A percentile compares a stretch with the other conserved stretches of the same genome.
phyloP scores from a whole-genome alignment of 2,888 invertebrate species.

The Nematopogon swammerdamellus region DNA sequence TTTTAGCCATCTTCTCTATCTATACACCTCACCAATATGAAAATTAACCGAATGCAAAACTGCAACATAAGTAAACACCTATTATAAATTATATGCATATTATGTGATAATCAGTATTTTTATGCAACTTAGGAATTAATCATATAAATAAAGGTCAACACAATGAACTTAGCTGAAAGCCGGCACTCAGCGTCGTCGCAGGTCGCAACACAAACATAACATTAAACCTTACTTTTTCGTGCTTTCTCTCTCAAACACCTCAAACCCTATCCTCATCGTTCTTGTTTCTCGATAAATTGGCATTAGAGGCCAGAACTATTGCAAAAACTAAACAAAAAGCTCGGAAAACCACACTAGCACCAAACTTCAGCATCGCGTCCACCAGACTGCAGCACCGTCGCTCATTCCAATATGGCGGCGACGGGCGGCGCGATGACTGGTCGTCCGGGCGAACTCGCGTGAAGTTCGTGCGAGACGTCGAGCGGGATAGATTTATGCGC shows the following conservation, averaged over 20 bases:
- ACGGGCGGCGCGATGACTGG: conserved; percentile 32
- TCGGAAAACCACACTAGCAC: conserved; percentile 27
- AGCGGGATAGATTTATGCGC: conserved; percentile 50
- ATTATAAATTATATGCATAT: too few species aligned
- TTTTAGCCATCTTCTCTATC: too few species aligned
- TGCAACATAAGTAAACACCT: too few species aligned
- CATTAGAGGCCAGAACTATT: conserved; percentile 17
- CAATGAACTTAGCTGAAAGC: background rate
- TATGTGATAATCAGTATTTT: too few species aligned
- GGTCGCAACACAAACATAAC: conserved; percentile 22
- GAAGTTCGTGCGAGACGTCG: conserved; percentile 41
- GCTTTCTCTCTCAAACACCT: too few species aligned
- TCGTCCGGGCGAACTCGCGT: conserved; percentile 22
- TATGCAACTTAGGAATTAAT: too few species aligned
- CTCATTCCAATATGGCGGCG: conserved; percentile 51
- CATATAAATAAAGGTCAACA: background rate
- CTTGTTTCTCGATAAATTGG: background rate
- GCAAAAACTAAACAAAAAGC: conserved; percentile 39
- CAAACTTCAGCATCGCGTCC: conserved; percentile 27
- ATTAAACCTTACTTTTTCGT: conserved; percentile 11
- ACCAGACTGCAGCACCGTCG: conserved; percentile 37
- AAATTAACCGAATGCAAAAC: too few species aligned
- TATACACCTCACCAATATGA: too few species aligned
- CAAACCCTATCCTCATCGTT: conserved; percentile 16
- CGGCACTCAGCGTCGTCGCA: background rate